Base-by-base conservation (phyloP, 2,888 invertebrate genomes). In the Catocala fraxini region DNA sequence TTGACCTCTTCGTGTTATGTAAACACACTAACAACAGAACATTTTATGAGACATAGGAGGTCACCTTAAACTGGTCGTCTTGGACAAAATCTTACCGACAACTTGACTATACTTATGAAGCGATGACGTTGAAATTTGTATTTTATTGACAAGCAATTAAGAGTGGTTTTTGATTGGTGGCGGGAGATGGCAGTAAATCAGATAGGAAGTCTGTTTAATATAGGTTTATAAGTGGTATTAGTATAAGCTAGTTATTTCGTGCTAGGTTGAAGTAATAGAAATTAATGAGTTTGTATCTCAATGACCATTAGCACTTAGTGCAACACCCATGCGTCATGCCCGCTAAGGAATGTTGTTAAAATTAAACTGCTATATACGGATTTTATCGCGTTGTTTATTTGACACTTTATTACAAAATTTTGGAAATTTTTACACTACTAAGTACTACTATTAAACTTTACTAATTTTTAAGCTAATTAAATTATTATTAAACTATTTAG, bases 21-120 rank as follows among this genome's bases (percentile, higher is more conserved):
- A 73, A 82, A 74, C 69, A 59, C 65, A 71, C 70, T 71, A n/a
- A 0, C 33, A 41, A 48, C 10, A 47, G 2, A 4, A 49, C 39
- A 49, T 61, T 60, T 58, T 45, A 51, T 52, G 59, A 45, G 41
- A 35, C 47, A 48, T 4, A 25, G 54, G 34, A 60, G 70, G 6
- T 59, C 77, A 56, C 15, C 1, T 43, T 59, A 54, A 0, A 58
- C n/a, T 69, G 65, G 72, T 42, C 49, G 13, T 43, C 49, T 64
- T 46, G 33, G 39, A 46, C 79, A 79, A 85, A 84, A 85, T 87
- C 85, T 87, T 82, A 55, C 75, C 77, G 80, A 82, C 79, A 79
- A 66, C 53, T 41, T 45, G 59, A 59, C 42, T 73, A 79, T 79
- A 80, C 81, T 82, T 78, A 75, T 47, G 79, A 83, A 6, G 35